phyloP scores from a whole-genome alignment of 2,797 vertebrate genomes.

The Limnodromus scolopaceus region DNA sequence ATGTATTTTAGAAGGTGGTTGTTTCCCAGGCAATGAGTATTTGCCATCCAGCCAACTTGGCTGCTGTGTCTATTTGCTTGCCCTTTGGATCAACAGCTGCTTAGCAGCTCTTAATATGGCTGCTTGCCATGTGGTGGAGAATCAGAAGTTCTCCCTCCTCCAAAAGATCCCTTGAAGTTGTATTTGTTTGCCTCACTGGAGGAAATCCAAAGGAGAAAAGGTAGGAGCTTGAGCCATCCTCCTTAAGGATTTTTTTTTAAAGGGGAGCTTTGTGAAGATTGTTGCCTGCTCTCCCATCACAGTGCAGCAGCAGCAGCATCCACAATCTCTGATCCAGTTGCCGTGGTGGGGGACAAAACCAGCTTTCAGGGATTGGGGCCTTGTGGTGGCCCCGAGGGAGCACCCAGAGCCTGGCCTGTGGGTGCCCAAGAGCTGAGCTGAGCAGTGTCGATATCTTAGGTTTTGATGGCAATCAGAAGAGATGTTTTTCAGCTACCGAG shows the following conservation, averaged over 20 bases:
- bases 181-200: neutral
- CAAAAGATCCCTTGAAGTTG: neutral
- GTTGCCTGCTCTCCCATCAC: neutral
- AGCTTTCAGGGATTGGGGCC: rapidly evolving
- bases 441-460: rapidly evolving
- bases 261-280: neutral
- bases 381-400: rapidly evolving
- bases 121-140: neutral
- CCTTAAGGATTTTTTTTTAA: neutral
- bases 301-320: neutral
- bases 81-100: neutral
- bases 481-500: neutral
- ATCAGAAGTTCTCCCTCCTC: neutral
- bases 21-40: neutral
- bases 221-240: neutral
- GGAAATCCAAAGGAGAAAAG: neutral
- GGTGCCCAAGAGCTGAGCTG: neutral
- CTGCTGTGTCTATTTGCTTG: neutral
- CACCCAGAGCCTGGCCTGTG: rapidly evolving
- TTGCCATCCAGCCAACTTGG: neutral
- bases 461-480: too few species aligned
- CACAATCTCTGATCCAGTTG: neutral
- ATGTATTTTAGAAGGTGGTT: neutral
- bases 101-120: neutral
- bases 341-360: rapidly evolving